Conservation (phyloP, 2,113 vertebrate species). For the Petaurus breviceps region DNA sequence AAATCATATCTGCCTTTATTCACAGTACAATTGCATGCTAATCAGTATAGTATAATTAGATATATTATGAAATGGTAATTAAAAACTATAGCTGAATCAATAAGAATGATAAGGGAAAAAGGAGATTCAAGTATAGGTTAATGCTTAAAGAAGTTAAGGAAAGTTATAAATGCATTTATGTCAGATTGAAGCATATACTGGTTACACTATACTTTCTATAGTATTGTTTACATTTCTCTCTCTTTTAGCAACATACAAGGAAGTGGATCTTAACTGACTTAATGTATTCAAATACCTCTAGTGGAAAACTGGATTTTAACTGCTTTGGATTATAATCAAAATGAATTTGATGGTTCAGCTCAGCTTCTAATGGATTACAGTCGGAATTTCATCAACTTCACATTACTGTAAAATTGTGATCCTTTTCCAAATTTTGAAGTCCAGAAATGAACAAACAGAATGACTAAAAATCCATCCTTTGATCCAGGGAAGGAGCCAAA, state of each 20-base stretch:
- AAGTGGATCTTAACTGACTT: slow-evolving; percentile 49
- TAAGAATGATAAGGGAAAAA: slow-evolving; percentile 12
- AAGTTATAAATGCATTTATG: slow-evolving; percentile 24
- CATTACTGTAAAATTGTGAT: slow-evolving; percentile 70
- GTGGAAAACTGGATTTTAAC: slow-evolving; percentile 68
- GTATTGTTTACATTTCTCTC: neutral
- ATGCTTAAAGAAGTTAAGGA: slow-evolving; percentile 33
- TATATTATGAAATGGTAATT: slow-evolving; percentile 67
- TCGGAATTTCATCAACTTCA: slow-evolving; percentile 70
- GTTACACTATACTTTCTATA: neutral
- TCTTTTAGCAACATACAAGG: slow-evolving; percentile 31
- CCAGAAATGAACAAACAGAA: slow-evolving; percentile 55
- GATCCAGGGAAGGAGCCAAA: slow-evolving; percentile 57
- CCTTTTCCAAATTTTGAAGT: slow-evolving; percentile 68
- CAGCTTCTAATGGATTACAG: slow-evolving; percentile 69
- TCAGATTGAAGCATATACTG: neutral
- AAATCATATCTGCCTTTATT: slow-evolving; percentile 69
- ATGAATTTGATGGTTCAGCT: slow-evolving; percentile 75
- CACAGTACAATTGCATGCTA: slow-evolving; percentile 61
- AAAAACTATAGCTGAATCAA: slow-evolving; percentile 5
- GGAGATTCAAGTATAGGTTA: neutral
- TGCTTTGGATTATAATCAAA: slow-evolving; percentile 72
- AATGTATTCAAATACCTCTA: slow-evolving; percentile 68
- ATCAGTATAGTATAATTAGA: slow-evolving; percentile 55
- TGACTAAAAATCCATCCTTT: slow-evolving; percentile 66